A percentile compares a stretch with the other conserved stretches of the same genome.
Conservation (phyloP, 2,113 vertebrate genomes). For the Mobula hypostoma region DNA sequence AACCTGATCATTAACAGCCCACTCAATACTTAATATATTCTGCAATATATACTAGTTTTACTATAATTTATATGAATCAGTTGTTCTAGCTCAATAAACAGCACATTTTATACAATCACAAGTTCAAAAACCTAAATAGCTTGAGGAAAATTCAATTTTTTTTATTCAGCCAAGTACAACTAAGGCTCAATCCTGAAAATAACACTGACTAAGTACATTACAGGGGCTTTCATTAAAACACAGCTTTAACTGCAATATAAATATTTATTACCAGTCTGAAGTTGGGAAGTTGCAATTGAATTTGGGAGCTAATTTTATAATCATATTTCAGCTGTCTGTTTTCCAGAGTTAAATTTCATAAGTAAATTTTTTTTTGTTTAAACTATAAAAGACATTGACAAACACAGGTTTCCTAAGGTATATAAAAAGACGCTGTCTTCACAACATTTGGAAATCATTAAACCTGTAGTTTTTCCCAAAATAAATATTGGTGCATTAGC, state of each 20-base stretch:
- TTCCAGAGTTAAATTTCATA: not conserved
- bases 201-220: not conserved
- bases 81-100: not conserved
- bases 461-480: not conserved
- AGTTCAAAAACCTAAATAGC: not conserved
- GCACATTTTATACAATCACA: not conserved
- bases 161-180: not conserved
- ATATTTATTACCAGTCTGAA: not conserved
- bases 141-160: not conserved
- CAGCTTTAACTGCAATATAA: not conserved
- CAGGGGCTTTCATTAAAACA: not conserved
- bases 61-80: too few species aligned
- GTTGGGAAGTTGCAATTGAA: not conserved
- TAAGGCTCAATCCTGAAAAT: not conserved
- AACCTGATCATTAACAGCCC: not conserved
- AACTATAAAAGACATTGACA: not conserved
- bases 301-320: not conserved
- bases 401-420: not conserved
- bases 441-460: not conserved
- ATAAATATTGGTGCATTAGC: too few species aligned
- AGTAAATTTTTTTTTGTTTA: not conserved
- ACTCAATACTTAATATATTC: not conserved
- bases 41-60: not conserved
- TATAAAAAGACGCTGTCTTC: not conserved
- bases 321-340: not conserved